Conservation (phyloP, 1,140 invertebrate species). For the Diabrotica undecimpunctata region DNA sequence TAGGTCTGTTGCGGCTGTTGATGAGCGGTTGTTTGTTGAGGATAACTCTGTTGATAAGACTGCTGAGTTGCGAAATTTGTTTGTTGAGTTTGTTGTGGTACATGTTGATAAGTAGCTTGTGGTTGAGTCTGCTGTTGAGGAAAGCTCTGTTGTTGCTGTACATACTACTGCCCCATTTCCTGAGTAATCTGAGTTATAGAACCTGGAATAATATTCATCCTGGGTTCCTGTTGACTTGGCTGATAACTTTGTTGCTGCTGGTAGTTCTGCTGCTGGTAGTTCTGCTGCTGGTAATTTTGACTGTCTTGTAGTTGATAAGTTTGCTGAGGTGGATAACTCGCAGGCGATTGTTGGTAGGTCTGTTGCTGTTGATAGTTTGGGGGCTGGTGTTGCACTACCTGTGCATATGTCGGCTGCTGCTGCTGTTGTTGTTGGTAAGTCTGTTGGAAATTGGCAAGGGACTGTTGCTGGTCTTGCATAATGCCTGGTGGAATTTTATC, state of each 20-base stretch:
- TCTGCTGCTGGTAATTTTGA: slow-evolving; percentile 14
- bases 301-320: slow-evolving; percentile 13
- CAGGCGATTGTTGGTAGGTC: slow-evolving; percentile 24
- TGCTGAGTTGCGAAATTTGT: slow-evolving; percentile 13
- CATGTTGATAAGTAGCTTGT: slow-evolving; percentile 8
- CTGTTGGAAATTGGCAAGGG: slow-evolving; percentile 45
- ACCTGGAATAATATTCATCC: slow-evolving; percentile 9
- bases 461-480: slow-evolving; percentile 33
- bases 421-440: slow-evolving; percentile 30
- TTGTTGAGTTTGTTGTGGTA: slow-evolving; percentile 19
- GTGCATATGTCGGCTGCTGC: slow-evolving; percentile 17
- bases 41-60: slow-evolving; percentile 27
- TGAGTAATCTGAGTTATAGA: neutral
- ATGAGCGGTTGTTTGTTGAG: slow-evolving; percentile 26
- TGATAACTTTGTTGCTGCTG: slow-evolving; percentile 25
- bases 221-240: slow-evolving; percentile 19
- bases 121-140: slow-evolving; percentile 7
- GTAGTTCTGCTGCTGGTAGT: no score
- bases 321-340: slow-evolving; percentile 12
- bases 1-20: slow-evolving; percentile 25
- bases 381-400: slow-evolving; percentile 35
- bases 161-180: slow-evolving; percentile 24
- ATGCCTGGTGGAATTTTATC: slow-evolving; percentile 34
- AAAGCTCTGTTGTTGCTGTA: slow-evolving; percentile 24
- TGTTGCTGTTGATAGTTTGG: slow-evolving; percentile 27